Evolutionary conservation across 2,797 vertebrate species (phyloP), one percentile per base, ranked within the genome.

Genomic region (Hephaestus fuliginosus): DNA sequence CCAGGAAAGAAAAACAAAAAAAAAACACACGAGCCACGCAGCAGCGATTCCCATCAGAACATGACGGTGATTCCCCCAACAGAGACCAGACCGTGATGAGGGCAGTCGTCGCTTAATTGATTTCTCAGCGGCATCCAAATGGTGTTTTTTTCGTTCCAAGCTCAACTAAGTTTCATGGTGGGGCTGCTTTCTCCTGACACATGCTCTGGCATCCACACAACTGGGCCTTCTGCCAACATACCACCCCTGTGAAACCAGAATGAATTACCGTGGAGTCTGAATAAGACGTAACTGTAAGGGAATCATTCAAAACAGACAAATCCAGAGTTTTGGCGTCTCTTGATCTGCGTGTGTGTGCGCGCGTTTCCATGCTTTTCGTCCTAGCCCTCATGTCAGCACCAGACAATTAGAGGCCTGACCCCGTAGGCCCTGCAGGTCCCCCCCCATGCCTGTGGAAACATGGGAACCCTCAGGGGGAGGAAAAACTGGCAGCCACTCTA

Each of bases 181-280:
- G 80, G 62, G 41, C 81, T 65, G 72, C 80, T 84, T 90, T 92
- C 86, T 92, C 91, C 90, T 93, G 89, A 93, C 91, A 93, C 93
- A 95, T 92, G 88, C 82, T 85, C 90, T 95, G 94, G 93, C 93
- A 92, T 83, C 52, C 30, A 58, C 65, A 71, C 85, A 81, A 66
- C 77, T 61, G 56, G 92, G 94, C 82, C 71, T 66, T 53, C 88
- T 60, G 93, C 94, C 94, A 95, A 85, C 75, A 89, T 89, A 91
- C 91, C 90, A 93, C 93, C 94, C 80, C 88, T 78, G 89, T 84
- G 89, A 94, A 95, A 89, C 79, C 83, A 81, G 87, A 92, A 90
- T 91, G 91, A 93, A 94, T 94, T 84, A 85, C 86, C 63, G 52
- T 63, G 48, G 74, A 89, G 88, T 76, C 91, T 86, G 88, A 95